Conservation (phyloP, 2,888 invertebrate species). For the Leptopilina drosophilae region DNA sequence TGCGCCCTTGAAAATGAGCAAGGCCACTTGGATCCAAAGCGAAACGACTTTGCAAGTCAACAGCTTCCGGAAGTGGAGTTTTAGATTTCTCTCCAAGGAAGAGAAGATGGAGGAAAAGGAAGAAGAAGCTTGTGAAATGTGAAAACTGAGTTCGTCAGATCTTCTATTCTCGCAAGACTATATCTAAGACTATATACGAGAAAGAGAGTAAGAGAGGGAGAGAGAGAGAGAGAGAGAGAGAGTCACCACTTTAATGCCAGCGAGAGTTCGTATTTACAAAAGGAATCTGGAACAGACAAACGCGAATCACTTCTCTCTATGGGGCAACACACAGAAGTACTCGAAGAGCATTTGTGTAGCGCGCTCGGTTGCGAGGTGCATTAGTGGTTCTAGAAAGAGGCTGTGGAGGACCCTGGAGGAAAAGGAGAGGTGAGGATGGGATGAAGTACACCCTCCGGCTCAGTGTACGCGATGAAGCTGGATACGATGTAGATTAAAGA, state of each 20-base stretch:
- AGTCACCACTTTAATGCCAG: not conserved
- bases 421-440: slow-evolving; percentile 18
- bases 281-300: slow-evolving; percentile 36
- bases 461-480: slow-evolving; percentile 28
- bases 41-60: slow-evolving; percentile 36
- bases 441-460: slow-evolving; percentile 15
- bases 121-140: slow-evolving; percentile 19
- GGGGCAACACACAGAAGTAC: slow-evolving; percentile 25
- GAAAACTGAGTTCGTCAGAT: slow-evolving; percentile 38
- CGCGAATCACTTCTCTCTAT: slow-evolving; percentile 36
- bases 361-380: slow-evolving; percentile 28
- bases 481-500: slow-evolving; percentile 40
- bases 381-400: slow-evolving; percentile 36
- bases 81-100: slow-evolving; percentile 1
- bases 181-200: not conserved
- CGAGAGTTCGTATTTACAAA: slow-evolving; percentile 35
- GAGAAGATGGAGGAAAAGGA: not conserved
- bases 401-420: slow-evolving; percentile 30
- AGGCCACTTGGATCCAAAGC: slow-evolving; percentile 24
- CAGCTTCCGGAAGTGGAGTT: slow-evolving; percentile 27
- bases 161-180: slow-evolving; percentile 4
- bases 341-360: slow-evolving; percentile 32
- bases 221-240: not conserved
- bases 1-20: slow-evolving; percentile 36
- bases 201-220: no score